Conservation (phyloP, 2,888 invertebrate species). For the Acronicta leporina region DNA sequence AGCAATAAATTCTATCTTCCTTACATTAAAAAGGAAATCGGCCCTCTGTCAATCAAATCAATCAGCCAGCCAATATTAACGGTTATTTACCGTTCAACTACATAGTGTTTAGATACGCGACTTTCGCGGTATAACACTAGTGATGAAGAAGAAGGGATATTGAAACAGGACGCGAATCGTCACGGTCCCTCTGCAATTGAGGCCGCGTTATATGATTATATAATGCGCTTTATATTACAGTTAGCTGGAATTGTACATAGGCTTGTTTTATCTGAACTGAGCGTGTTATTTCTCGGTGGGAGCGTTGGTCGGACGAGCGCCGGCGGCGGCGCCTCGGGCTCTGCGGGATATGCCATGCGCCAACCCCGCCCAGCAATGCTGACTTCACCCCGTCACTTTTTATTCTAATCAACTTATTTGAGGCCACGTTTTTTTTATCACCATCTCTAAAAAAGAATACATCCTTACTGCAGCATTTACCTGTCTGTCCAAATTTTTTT, state of each 20-base stretch:
- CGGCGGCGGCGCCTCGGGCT: conserved; percentile 57
- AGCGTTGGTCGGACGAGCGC: conserved; percentile 51
- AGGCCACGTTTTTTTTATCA: conserved; percentile 65
- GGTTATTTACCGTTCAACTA: conserved; percentile 2
- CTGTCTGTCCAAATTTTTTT: too few species aligned
- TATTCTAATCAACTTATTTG: conserved; percentile 73
- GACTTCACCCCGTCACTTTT: conserved; percentile 53
- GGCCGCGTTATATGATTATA: conserved; percentile 22
- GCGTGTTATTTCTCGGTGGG: conserved; percentile 66
- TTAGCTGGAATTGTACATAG: conserved; percentile 59
- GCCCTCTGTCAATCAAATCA: conserved; percentile 22
- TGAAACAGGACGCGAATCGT: conserved; percentile 1
- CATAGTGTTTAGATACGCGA: conserved; percentile 9
- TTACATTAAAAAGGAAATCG: conserved; percentile 2
- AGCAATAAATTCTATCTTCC: neutral
- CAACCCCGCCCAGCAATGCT: conserved; percentile 38
- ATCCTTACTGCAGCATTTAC: too few species aligned
- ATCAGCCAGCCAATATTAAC: conserved; percentile 11
- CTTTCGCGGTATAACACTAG: conserved; percentile 11
- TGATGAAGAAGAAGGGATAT: conserved; percentile 3
- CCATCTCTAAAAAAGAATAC: too few species aligned
- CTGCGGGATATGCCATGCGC: conserved; percentile 57
- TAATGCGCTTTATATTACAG: conserved; percentile 38
- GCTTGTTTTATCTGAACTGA: conserved; percentile 70
- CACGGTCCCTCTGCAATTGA: conserved; percentile 16